These are phyloP conservation scores for Aplodontia rufa DNA, from an alignment of 2,113 vertebrate species.

Conservation along the genomic window DNA sequence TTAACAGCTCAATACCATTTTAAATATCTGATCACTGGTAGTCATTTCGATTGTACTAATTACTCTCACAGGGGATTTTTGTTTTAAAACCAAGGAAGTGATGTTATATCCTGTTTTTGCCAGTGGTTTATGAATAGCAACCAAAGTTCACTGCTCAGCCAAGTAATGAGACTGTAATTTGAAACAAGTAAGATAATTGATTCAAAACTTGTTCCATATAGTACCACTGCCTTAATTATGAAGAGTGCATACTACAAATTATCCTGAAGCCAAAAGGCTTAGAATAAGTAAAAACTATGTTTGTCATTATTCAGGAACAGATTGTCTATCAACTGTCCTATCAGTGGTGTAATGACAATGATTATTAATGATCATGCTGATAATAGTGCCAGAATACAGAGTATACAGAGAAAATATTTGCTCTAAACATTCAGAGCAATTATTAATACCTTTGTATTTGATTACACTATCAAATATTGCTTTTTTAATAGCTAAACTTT, in stretches of 20 bases:
- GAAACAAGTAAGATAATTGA: conserved; percentile 54
- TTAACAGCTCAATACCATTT: conserved; percentile 47
- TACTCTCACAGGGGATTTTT: conserved; percentile 68
- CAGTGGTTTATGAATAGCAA: conserved; percentile 69
- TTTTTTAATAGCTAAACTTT: conserved; percentile 1
- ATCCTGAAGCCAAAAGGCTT: not conserved
- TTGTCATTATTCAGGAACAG: not conserved
- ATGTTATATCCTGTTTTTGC: conserved; percentile 77
- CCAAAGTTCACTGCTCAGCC: conserved; percentile 60
- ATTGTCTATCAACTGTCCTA: not conserved
- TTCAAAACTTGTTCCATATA: conserved; percentile 39
- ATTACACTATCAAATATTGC: not conserved
- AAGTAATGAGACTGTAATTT: conserved; percentile 49
- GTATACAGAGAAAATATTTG: too few species aligned
- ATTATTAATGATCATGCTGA: not conserved
- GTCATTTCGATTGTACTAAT: conserved; percentile 39
- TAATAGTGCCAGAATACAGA: conserved; percentile 14
- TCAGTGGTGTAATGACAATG: not conserved
- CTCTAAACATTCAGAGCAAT: not conserved
- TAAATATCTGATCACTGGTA: conserved; percentile 19
- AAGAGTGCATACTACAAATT: not conserved
- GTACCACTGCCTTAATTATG: not conserved
- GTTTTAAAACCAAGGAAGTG: conserved; percentile 70
- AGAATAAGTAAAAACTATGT: not conserved
- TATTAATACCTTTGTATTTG: not conserved